phyloP scores from a whole-genome alignment of 2,113 vertebrate genomes.

The Verasper variegatus region DNA sequence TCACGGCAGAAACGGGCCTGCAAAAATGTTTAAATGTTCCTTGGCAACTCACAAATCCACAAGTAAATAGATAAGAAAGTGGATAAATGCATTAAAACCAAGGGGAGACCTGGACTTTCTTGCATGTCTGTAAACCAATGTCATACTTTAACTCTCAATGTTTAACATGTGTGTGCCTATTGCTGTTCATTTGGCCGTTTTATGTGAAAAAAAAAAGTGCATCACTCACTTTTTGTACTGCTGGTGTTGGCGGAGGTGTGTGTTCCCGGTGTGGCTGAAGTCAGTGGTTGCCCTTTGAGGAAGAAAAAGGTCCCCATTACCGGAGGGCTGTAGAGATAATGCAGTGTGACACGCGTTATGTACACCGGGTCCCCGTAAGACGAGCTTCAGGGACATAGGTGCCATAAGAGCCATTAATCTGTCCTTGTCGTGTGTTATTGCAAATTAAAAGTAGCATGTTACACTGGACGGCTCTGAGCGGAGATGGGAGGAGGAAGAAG shows the following conservation, averaged over 20 bases:
- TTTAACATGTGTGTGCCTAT: constrained; percentile 4
- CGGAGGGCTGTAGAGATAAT: constrained; percentile 87
- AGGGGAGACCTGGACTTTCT: neutral
- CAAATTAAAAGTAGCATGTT: constrained; percentile 99
- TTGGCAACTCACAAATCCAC: no score
- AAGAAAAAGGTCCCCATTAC: constrained; percentile 81
- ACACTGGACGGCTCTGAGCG: constrained; percentile 78
- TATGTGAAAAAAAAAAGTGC: neutral
- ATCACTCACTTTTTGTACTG: neutral
- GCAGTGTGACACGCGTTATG: constrained; percentile 87
- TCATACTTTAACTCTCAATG: neutral
- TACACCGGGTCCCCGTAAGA: constrained; percentile 84
- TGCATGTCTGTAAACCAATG: constrained; percentile 33
- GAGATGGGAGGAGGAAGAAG: constrained; percentile 39
- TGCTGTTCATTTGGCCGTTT: constrained; percentile 10
- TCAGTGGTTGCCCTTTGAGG: constrained; percentile 79
- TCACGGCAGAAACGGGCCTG: neutral
- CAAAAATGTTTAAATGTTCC: neutral
- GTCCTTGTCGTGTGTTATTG: constrained; percentile 90
- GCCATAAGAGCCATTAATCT: constrained; percentile 89
- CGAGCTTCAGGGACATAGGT: constrained; percentile 85
- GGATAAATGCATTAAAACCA: neutral
- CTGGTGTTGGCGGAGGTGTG: constrained; percentile 19
- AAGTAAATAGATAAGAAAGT: neutral
- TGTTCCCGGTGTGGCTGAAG: constrained; percentile 55